phyloP scores from a whole-genome alignment of 1,140 invertebrate species.

The Cephus cinctus region DNA sequence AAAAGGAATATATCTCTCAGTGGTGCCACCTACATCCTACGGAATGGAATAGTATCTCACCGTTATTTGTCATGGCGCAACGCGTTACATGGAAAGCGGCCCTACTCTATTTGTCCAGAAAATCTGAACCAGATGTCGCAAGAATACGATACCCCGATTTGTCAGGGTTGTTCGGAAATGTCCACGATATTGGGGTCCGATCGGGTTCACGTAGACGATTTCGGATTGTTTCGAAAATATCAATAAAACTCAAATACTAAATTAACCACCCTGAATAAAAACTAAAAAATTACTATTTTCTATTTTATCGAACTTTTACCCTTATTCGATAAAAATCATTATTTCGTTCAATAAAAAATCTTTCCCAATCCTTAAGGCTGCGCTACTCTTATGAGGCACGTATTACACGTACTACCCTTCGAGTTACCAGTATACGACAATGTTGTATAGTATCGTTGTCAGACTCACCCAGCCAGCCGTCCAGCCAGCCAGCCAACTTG shows the following conservation, averaged over 20 bases:
- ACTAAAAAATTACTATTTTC: neutral
- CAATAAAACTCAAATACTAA: neutral
- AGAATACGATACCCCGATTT: slow-evolving; percentile 8
- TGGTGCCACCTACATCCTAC: too few species aligned
- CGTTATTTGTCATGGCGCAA: slow-evolving; percentile 21
- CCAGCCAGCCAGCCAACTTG: too few species aligned
- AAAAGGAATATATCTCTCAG: slow-evolving; percentile 11
- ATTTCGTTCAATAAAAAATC: too few species aligned
- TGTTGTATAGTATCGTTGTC: too few species aligned
- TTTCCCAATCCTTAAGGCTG: too few species aligned
- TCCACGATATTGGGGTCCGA: too few species aligned
- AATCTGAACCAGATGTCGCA: slow-evolving; percentile 23
- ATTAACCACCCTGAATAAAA: neutral
- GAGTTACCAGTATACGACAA: too few species aligned
- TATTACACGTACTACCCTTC: too few species aligned
- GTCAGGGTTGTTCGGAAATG: too few species aligned
- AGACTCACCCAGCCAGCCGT: too few species aligned
- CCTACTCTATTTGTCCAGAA: slow-evolving; percentile 12
- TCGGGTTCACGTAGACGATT: neutral
- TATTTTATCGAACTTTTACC: neutral
- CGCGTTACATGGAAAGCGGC: slow-evolving; percentile 15
- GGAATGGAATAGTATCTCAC: neutral
- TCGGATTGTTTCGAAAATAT: neutral
- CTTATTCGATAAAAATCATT: neutral
- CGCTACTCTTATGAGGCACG: too few species aligned